These are phyloP conservation scores for Heliconius hortense DNA, from an alignment of 2,888 invertebrate genomes.

Conservation along the genomic window DNA sequence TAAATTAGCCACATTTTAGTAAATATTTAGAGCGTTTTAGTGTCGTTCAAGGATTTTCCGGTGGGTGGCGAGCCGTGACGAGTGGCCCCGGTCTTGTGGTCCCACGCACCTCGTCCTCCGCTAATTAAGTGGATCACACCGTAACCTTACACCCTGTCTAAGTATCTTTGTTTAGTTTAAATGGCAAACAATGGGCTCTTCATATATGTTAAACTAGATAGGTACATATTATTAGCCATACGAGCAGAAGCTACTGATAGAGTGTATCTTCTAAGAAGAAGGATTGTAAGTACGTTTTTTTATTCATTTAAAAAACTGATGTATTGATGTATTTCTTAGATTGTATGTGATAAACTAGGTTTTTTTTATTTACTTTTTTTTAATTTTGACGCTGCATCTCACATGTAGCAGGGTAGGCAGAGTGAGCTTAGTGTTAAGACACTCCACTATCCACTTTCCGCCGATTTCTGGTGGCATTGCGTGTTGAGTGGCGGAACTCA, in stretches of 20 bases:
- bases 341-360: no score
- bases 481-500: no score
- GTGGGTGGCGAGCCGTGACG: conserved; percentile 49
- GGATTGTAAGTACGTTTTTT: no score
- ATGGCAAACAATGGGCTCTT: conserved; percentile 23
- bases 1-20: conserved; percentile 44
- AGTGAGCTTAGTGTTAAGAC: no score
- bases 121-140: conserved; percentile 70
- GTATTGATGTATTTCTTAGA: no score
- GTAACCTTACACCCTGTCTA: conserved; percentile 46
- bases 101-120: conserved; percentile 43
- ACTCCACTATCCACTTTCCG: no score
- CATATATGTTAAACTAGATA: neutral
- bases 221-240: no score
- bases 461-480: no score
- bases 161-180: conserved; percentile 33
- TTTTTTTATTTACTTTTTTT: no score
- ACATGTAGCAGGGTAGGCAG: no score
- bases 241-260: neutral
- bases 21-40: conserved; percentile 32
- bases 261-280: neutral
- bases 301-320: no score
- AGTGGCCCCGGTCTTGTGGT: conserved; percentile 40
- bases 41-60: conserved; percentile 63
- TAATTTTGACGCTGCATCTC: no score